Evolutionary conservation across 2,888 invertebrate species (phyloP), one percentile per base, ranked within the genome.

Genomic region (Aleiodes leptofemur): DNA sequence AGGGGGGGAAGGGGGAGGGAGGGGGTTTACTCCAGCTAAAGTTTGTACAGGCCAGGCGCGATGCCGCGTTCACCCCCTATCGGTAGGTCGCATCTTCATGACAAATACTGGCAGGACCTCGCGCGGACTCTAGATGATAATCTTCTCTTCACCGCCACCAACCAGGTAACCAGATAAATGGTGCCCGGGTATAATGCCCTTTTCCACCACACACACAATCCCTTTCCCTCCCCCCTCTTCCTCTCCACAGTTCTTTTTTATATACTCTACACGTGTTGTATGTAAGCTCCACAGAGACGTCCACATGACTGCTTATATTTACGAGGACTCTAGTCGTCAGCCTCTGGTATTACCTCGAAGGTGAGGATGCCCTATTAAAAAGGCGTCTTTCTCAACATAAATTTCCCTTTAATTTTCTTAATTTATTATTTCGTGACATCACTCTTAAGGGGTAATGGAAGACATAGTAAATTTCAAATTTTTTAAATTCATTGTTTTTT

Each of bases 21-120:
- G 34, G 76, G 76, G 78, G 79, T 81, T 79, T 82, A 82, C 23
- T 31, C 50, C 50, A 68, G 50, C 51, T 68, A 50, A 68, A 51
- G 31, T 51, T 51, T 68, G 31, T 51, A 68, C 68, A 68, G 29
- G 57, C 57, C 68, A 68, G 29, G 57, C 57, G 38, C 48, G 57
- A 71, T 59, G 56, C 57, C n/a, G 48, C 48, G 43, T 48, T 59
- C 56, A 57, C 57, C 48, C 48, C 59, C 50, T 75, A 75, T 75
- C 75, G 57, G 71, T 75, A 72, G 75, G 57, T 71, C 85, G 84
- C 86, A 87, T 87, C 87, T 87, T 84, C 87, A 85, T 75, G 75
- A 71, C 87, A 87, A 87, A 87, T 87, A 87, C 87, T 87, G 86
- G 87, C 87, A 87, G 87, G 86, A 86, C 86, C 87, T 85, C 87